These are phyloP conservation scores for Coryphaenoides rupestris DNA, from an alignment of 2,113 vertebrate genomes.

Conservation along the genomic window DNA sequence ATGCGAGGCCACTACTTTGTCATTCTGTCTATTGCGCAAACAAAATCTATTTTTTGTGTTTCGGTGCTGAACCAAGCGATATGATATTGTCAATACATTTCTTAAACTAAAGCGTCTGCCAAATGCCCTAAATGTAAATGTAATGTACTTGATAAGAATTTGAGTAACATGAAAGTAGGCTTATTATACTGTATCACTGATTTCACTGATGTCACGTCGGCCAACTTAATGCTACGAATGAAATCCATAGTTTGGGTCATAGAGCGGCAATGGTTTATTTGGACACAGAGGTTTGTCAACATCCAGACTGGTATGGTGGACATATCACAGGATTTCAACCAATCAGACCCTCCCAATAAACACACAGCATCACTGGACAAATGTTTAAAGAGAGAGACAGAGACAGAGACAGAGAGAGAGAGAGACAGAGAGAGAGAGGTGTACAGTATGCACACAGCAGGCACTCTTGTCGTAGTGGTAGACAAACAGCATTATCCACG, in stretches of 20 bases:
- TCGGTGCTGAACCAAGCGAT: not conserved
- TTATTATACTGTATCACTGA: not conserved
- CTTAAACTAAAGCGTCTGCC: too few species aligned
- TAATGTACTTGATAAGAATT: not conserved
- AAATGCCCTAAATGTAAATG: too few species aligned
- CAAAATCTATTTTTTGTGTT: not conserved
- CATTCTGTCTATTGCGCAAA: not conserved
- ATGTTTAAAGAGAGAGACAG: conserved; percentile 67
- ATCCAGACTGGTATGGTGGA: conserved; percentile 82
- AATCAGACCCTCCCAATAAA: conserved; percentile 77
- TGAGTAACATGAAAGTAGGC: not conserved
- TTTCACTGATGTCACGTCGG: not conserved
- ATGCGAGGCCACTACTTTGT: too few species aligned
- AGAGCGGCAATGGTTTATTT: conserved; percentile 72
- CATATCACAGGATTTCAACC: conserved; percentile 83
- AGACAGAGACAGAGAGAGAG: conserved; percentile 36
- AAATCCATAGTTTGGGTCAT: conserved; percentile 21
- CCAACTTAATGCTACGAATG: not conserved
- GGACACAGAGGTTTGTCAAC: conserved; percentile 72
- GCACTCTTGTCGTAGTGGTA: conserved; percentile 38
- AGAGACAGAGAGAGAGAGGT: not conserved
- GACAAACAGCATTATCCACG: conserved; percentile 61
- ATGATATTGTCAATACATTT: too few species aligned
- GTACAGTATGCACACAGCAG: conserved; percentile 42
- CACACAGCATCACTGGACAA: conserved; percentile 78